A percentile compares a stretch with the other conserved stretches of the same genome.
Conservation (phyloP, 2,888 invertebrate species). For the Xestia ashworthii region DNA sequence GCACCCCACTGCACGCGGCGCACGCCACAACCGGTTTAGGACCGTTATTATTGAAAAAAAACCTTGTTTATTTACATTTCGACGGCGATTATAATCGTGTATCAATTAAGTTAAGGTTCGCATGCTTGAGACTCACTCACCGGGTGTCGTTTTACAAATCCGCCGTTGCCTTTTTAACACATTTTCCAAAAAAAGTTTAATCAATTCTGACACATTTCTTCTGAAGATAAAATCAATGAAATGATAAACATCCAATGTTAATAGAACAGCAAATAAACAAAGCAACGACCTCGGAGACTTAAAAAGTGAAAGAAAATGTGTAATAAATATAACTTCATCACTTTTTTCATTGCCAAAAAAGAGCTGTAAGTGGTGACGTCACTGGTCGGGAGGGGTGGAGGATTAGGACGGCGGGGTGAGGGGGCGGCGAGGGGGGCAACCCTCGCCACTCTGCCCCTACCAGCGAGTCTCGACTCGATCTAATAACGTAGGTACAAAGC, state of each 20-base stretch:
- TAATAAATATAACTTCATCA: constrained; percentile 79
- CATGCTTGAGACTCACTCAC: constrained; percentile 40
- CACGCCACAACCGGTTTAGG: constrained; percentile 82
- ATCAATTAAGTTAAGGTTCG: constrained; percentile 75
- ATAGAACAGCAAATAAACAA: constrained; percentile 65
- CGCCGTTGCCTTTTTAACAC: constrained; percentile 16
- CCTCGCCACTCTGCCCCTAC: constrained; percentile 76
- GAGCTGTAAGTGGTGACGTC: constrained; percentile 88
- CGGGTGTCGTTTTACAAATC: constrained; percentile 18
- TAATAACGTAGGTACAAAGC: constrained; percentile 47
- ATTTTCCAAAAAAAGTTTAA: constrained; percentile 26
- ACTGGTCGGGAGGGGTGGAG: constrained; percentile 83
- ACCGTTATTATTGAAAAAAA: constrained; percentile 78
- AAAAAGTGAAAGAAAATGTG: constrained; percentile 71
- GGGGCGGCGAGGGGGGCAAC: constrained; percentile 75
- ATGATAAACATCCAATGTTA: constrained; percentile 37
- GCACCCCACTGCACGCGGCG: constrained; percentile 75
- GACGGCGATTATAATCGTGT: constrained; percentile 73
- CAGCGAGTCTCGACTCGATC: constrained; percentile 71
- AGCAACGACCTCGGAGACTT: constrained; percentile 73
- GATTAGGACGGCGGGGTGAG: constrained; percentile 82
- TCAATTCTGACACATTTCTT: constrained; percentile 7
- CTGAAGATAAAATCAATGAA: constrained; percentile 29
- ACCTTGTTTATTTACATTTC: constrained; percentile 74
- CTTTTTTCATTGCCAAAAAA: constrained; percentile 87